phyloP scores from a whole-genome alignment of 2,113 vertebrate species.

The Opisthocomus hoazin region DNA sequence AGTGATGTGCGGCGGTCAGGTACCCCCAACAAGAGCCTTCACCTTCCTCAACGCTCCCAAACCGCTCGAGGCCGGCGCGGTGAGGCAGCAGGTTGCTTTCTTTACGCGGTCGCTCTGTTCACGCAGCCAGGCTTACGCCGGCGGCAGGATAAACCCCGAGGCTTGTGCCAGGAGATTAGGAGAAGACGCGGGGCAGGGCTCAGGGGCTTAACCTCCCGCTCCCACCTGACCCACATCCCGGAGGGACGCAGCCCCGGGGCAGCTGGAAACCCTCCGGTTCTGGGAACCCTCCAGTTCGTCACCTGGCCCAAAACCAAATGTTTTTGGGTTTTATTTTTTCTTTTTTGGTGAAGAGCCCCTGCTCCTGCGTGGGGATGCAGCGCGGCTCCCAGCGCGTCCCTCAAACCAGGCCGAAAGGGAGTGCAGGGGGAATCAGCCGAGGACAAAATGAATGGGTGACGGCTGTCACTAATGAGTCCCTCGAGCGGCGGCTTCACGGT shows the following conservation, averaged over 20 bases:
- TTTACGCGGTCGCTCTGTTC: neutral
- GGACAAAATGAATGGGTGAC: neutral
- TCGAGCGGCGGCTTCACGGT: neutral
- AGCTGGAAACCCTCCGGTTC: no score
- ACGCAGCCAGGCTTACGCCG: neutral
- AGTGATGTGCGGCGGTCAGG: neutral
- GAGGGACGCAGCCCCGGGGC: neutral
- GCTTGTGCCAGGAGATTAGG: neutral
- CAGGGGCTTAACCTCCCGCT: neutral
- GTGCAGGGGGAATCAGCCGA: neutral
- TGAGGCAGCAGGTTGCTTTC: neutral
- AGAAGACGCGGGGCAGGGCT: neutral
- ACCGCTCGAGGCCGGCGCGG: neutral
- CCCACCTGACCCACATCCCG: conserved; percentile 19
- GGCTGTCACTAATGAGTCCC: conserved; percentile 28
- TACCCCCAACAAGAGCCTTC: neutral
- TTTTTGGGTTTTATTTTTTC: neutral
- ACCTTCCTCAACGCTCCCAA: neutral
- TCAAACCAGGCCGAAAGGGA: neutral
- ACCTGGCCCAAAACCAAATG: neutral
- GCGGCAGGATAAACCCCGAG: neutral
- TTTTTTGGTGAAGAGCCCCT: neutral
- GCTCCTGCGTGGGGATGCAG: no score
- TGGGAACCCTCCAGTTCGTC: neutral
- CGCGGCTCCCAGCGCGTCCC: no score